Evolutionary conservation across 2,113 vertebrate species (phyloP).

Genomic region (Python bivittatus): DNA sequence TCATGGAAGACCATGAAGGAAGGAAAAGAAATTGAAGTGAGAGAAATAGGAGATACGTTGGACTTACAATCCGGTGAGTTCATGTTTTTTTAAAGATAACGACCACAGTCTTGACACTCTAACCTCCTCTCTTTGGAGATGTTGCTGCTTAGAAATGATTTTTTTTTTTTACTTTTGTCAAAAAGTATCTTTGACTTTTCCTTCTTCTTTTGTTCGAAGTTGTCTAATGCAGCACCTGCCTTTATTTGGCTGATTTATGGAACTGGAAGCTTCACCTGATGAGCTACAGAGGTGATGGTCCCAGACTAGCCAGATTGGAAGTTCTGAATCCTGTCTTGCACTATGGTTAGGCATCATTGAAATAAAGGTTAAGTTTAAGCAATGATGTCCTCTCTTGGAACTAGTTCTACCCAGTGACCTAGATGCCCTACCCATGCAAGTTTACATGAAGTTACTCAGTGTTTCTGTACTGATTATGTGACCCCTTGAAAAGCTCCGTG

Average conservation of each 20-base stretch:
- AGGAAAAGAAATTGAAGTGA: background rate
- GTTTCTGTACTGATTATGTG: background rate
- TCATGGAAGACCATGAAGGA: background rate
- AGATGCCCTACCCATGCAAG: background rate
- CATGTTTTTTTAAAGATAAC: too few relatives aligned
- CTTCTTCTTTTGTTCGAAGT: background rate
- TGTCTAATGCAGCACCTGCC: background rate
- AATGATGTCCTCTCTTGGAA: background rate
- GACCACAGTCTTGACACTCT: too few relatives aligned
- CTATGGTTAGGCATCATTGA: background rate
- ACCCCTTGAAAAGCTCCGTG: background rate
- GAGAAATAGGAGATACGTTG: background rate
- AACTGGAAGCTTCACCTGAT: background rate
- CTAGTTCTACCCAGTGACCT: background rate
- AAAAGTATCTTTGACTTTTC: background rate
- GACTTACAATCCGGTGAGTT: too few relatives aligned
- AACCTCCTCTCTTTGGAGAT: too few relatives aligned
- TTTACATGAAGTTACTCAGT: background rate
- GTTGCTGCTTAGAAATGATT: too few relatives aligned
- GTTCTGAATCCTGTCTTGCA: background rate
- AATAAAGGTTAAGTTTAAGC: background rate
- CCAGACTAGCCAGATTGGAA: background rate
- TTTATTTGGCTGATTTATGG: background rate
- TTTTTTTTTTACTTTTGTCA: too few relatives aligned
- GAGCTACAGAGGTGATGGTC: background rate